phyloP scores from a whole-genome alignment of 2,888 invertebrate genomes.

The Polia nebulosa region DNA sequence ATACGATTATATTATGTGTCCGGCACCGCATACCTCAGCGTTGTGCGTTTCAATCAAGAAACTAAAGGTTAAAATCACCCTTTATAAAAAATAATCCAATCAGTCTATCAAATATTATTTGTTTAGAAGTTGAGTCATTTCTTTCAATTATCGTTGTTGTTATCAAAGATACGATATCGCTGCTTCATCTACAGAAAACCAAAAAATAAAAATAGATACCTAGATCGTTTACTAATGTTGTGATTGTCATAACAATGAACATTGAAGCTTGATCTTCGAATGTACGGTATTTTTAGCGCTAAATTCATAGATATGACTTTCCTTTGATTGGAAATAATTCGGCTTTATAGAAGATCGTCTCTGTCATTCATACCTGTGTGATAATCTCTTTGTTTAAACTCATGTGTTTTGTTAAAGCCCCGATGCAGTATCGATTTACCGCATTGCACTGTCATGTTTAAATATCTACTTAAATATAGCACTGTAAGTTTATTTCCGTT shows the following conservation, averaged over 20 bases:
- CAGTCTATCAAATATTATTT: not conserved
- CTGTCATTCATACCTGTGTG: not conserved
- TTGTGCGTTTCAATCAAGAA: not conserved
- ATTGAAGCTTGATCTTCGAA: conserved; percentile 41
- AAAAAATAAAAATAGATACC: conserved; percentile 33
- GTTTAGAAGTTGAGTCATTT: conserved; percentile 11
- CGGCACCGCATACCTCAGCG: not conserved
- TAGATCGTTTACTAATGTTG: conserved; percentile 54
- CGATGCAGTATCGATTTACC: conserved; percentile 14
- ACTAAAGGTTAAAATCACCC: not conserved
- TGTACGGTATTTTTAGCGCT: conserved; percentile 11
- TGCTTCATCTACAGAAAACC: conserved; percentile 45
- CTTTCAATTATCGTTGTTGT: conserved; percentile 15
- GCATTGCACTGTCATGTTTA: not conserved
- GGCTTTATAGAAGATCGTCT: not conserved
- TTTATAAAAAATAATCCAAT: not conserved
- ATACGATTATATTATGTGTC: no score
- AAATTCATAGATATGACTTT: not conserved
- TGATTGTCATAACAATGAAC: conserved; percentile 49
- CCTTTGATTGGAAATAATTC: not conserved
- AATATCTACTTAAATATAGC: not conserved
- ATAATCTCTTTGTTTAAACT: not conserved
- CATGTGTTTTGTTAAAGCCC: conserved; percentile 4
- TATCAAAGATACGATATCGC: conserved; percentile 29
- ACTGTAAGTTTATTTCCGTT: conserved; percentile 14